A percentile compares a stretch with the other conserved stretches of the same genome.
Evolutionary conservation across 1,140 invertebrate species (phyloP).

Genomic region (Nymphalis io): DNA sequence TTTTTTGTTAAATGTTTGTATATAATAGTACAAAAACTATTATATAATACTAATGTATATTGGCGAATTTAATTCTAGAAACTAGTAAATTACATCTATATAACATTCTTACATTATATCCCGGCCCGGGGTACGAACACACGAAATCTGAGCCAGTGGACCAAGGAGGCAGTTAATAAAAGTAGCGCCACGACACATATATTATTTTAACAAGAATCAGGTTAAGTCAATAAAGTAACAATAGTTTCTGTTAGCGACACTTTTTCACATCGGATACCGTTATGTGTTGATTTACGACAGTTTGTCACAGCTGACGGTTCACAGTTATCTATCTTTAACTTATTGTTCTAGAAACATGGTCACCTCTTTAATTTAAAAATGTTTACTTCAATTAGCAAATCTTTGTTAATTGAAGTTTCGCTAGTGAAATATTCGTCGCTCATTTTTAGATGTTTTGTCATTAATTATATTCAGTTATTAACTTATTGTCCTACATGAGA

Average conservation of each 20-base stretch:
- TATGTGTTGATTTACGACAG: conserved; percentile 12
- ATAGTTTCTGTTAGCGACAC: background rate
- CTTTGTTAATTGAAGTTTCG: background rate
- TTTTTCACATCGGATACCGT: conserved; percentile 5
- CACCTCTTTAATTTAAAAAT: background rate
- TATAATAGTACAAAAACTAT: too few species aligned
- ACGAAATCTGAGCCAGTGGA: too few species aligned
- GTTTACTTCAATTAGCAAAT: background rate
- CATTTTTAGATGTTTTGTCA: background rate
- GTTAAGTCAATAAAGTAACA: background rate
- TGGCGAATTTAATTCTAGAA: too few species aligned
- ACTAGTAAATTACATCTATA: too few species aligned
- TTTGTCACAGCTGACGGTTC: background rate
- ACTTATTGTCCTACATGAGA: background rate
- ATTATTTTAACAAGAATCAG: background rate
- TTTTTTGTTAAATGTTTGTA: too few species aligned
- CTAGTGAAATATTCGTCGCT: background rate
- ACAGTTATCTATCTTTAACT: conserved; percentile 20
- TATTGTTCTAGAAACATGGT: conserved; percentile 7
- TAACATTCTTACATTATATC: too few species aligned
- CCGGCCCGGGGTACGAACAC: too few species aligned
- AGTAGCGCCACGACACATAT: too few species aligned
- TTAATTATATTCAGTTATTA: background rate
- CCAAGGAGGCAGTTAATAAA: too few species aligned
- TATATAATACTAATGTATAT: too few species aligned